A percentile compares a stretch with the other conserved stretches of the same genome.
phyloP scores from a whole-genome alignment of 2,888 invertebrate genomes.

The Cancer borealis region DNA sequence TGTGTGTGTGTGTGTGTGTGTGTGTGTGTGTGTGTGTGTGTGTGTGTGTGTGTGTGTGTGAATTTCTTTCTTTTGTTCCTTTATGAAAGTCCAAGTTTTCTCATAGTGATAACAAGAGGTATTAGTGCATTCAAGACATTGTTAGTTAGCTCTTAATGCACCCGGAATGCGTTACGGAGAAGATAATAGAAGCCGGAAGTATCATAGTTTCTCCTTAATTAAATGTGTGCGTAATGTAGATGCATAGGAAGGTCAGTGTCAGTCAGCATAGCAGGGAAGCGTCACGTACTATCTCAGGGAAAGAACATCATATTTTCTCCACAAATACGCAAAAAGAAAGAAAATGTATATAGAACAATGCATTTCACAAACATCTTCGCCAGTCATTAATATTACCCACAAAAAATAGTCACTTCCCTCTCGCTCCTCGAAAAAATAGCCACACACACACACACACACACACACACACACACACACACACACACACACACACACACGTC shows the following conservation, averaged over 20 bases:
- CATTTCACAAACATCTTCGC: no score
- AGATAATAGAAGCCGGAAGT: not conserved
- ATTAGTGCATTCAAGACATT: not conserved
- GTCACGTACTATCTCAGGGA: not conserved
- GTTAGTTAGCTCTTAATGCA: not conserved
- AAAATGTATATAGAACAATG: no score
- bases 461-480: not conserved
- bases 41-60: not conserved
- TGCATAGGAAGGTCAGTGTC: not conserved
- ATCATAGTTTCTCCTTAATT: not conserved
- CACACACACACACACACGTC: not conserved
- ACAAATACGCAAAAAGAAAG: not conserved
- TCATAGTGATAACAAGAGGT: not conserved
- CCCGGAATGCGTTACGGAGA: not conserved
- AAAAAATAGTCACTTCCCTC: no score
- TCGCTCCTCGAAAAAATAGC: not conserved
- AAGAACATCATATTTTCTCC: not conserved
- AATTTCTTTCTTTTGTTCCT: not conserved
- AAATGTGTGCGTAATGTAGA: not conserved
- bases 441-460: not conserved
- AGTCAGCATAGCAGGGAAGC: not conserved
- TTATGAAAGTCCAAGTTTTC: not conserved
- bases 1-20: constrained; percentile 54
- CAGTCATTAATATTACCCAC: no score
- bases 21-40: constrained; percentile 47